phyloP scores from a whole-genome alignment of 2,113 vertebrate species.

The Martes martes region DNA sequence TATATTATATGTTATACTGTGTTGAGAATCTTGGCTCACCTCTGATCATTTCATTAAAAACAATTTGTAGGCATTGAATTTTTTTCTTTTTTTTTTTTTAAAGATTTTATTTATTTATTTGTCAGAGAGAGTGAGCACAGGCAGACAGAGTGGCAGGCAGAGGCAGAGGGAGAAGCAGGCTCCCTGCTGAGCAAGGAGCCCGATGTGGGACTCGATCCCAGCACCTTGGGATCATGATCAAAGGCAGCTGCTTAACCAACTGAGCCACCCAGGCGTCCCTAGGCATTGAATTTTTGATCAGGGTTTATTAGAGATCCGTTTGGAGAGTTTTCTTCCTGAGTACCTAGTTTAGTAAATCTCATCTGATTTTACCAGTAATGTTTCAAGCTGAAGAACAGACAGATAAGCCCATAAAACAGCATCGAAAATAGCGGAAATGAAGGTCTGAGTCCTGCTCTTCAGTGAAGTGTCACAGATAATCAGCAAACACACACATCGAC shows the following conservation, averaged over 20 bases:
- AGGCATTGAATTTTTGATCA: background rate
- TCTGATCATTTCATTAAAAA: slow-evolving; percentile 16
- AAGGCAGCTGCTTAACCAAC: too few species aligned
- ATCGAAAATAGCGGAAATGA: background rate
- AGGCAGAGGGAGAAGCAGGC: too few species aligned
- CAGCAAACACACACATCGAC: background rate
- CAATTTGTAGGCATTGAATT: background rate
- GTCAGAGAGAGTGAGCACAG: too few species aligned
- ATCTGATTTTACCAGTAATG: background rate
- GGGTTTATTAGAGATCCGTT: background rate
- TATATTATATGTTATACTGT: background rate
- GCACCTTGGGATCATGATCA: too few species aligned
- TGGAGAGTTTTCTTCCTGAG: background rate
- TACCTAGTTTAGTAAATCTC: background rate
- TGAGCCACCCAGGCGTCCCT: too few species aligned
- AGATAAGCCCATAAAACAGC: background rate
- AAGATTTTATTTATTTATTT: too few species aligned
- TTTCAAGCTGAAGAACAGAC: background rate
- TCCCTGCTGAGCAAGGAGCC: too few species aligned
- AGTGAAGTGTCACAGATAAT: background rate
- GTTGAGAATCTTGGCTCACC: background rate
- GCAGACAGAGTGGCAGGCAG: too few species aligned
- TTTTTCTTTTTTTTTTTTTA: background rate
- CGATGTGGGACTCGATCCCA: too few species aligned
- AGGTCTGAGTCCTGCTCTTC: background rate